Evolutionary conservation across 2,113 vertebrate species (phyloP).

Genomic region (Malaclemys terrapin): DNA sequence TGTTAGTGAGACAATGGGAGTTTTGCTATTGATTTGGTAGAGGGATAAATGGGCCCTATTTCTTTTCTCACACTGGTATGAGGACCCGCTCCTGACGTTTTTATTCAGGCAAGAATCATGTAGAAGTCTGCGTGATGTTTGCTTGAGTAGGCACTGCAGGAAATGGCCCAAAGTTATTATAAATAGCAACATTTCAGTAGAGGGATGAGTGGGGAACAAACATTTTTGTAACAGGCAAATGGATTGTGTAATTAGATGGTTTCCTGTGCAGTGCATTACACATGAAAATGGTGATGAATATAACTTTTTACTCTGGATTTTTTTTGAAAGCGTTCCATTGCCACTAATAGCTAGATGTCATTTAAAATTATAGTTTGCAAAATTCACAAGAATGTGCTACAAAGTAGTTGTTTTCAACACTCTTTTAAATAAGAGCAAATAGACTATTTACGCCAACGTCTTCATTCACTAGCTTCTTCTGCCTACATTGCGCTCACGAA

Average conservation of each 20-base stretch:
- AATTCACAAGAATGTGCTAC: rapidly evolving
- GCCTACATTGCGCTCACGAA: rapidly evolving
- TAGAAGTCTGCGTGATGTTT: background rate
- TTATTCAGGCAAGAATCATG: background rate
- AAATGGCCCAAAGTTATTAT: background rate
- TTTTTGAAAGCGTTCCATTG: background rate
- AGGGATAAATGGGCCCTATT: background rate
- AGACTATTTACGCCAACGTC: rapidly evolving
- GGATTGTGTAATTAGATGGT: background rate
- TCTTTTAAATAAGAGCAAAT: background rate
- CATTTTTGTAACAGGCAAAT: background rate
- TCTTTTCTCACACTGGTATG: background rate
- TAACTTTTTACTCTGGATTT: background rate
- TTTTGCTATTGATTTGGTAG: background rate
- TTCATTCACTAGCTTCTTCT: too few relatives aligned
- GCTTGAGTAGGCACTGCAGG: background rate
- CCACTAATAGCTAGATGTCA: rapidly evolving
- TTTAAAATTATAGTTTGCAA: background rate
- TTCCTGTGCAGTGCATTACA: background rate
- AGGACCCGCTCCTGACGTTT: background rate
- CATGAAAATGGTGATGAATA: background rate
- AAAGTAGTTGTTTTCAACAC: background rate
- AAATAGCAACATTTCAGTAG: background rate
- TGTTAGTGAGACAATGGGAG: background rate
- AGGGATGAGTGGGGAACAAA: background rate